phyloP scores from a whole-genome alignment of 2,113 vertebrate genomes.

The Scortum barcoo region DNA sequence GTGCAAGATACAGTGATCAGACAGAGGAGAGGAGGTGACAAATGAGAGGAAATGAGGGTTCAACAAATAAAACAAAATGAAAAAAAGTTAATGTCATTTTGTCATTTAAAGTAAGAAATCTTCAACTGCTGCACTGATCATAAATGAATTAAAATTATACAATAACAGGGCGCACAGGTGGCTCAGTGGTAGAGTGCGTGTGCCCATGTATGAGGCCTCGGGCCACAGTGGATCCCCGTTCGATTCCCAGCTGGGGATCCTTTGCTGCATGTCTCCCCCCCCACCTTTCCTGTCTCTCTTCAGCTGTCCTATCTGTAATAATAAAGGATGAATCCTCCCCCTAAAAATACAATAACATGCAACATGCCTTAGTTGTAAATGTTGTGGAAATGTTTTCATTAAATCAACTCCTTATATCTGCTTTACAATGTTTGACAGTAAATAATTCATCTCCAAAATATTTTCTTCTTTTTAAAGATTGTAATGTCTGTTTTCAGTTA shows the following conservation, averaged over 20 bases:
- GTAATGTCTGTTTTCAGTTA: neutral
- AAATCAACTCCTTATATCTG: too few species aligned
- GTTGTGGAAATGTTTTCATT: neutral
- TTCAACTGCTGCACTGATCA: neutral
- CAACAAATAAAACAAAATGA: neutral
- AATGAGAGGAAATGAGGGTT: neutral
- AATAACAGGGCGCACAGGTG: too few species aligned
- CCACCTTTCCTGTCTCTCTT: too few species aligned
- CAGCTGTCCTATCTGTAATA: too few species aligned
- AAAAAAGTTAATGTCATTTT: neutral
- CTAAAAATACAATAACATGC: neutral
- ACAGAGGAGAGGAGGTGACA: conserved; percentile 7
- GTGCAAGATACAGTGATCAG: neutral
- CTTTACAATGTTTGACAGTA: neutral
- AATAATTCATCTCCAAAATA: neutral
- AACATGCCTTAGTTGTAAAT: neutral
- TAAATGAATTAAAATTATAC: neutral
- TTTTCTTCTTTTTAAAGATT: neutral
- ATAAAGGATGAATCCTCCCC: too few species aligned
- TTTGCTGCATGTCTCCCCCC: too few species aligned
- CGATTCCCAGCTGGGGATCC: too few species aligned
- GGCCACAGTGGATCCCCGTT: too few species aligned
- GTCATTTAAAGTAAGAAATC: neutral
- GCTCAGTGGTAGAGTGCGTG: too few species aligned
- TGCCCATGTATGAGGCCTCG: too few species aligned